Evolutionary conservation across 2,888 invertebrate genomes (phyloP).

Genomic region (Macaria liturata): DNA sequence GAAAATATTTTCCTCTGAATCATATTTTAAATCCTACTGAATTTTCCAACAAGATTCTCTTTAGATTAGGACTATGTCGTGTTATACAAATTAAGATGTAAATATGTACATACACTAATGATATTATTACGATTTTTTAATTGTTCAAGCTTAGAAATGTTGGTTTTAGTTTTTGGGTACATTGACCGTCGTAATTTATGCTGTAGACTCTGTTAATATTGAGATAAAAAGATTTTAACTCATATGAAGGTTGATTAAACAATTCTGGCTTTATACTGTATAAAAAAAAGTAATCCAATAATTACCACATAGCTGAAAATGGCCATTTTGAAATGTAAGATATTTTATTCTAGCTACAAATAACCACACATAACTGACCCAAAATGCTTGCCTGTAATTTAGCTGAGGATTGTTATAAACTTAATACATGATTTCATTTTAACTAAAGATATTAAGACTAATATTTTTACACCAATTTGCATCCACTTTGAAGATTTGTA

Average conservation of each 20-base stretch:
- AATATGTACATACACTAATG: conserved; percentile 80
- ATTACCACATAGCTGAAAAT: no score
- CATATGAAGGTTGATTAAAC: no score
- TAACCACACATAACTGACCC: no score
- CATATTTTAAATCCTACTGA: conserved; percentile 43
- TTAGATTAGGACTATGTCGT: conserved; percentile 58
- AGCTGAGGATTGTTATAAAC: conserved; percentile 36
- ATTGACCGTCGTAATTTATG: conserved; percentile 28
- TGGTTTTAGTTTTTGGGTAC: conserved; percentile 43
- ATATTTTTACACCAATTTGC: no score
- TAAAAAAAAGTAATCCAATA: no score
- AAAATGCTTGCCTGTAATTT: conserved; percentile 5
- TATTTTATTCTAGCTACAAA: no score
- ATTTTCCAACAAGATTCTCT: conserved; percentile 56
- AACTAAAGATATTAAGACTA: no score
- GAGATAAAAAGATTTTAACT: no score
- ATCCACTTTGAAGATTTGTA: no score
- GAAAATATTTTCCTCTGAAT: conserved; percentile 43
- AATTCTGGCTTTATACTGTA: no score
- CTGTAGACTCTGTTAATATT: conserved; percentile 7
- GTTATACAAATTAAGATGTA: conserved; percentile 70
- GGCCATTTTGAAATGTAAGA: no score
- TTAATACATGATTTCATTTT: conserved; percentile 22
- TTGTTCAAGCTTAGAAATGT: conserved; percentile 58
- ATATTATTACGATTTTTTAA: conserved; percentile 58